A percentile compares a stretch with the other conserved stretches of the same genome.
Evolutionary conservation across 2,888 invertebrate species (phyloP).

Genomic region (Tinea pellionella): DNA sequence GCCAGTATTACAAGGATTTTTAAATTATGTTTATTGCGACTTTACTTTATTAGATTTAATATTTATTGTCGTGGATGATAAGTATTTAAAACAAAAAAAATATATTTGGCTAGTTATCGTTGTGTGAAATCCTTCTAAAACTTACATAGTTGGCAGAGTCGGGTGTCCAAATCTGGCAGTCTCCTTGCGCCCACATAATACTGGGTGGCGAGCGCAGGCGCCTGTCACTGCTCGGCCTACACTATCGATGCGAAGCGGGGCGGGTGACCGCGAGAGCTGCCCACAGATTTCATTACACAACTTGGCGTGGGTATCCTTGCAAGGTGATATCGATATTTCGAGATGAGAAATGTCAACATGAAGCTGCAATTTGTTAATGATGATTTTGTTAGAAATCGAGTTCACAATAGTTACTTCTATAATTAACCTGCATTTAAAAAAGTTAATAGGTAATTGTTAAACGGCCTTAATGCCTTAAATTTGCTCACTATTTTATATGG

Average conservation of each 20-base stretch:
- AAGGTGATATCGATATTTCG: slow-evolving; percentile 10
- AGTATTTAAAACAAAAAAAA: background rate
- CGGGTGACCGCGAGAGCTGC: slow-evolving; percentile 11
- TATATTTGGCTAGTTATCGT: background rate
- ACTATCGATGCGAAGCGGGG: background rate
- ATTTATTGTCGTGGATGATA: background rate
- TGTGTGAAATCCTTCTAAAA: slow-evolving; percentile 10
- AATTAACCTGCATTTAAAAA: background rate
- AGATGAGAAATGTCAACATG: slow-evolving; percentile 3
- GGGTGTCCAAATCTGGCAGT: background rate
- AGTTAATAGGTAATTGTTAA: background rate
- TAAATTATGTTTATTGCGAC: background rate
- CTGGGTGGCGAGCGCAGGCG: slow-evolving; percentile 8
- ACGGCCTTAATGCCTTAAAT: background rate
- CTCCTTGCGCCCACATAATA: slow-evolving; percentile 9
- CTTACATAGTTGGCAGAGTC: background rate
- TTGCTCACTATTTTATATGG: background rate
- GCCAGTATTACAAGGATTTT: slow-evolving; percentile 1
- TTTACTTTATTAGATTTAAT: background rate
- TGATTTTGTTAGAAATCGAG: background rate
- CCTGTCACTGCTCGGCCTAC: slow-evolving; percentile 7
- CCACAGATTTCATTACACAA: slow-evolving; percentile 11
- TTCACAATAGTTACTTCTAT: background rate
- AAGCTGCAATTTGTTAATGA: background rate
- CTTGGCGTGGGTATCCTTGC: slow-evolving; percentile 6